Percentiles rank a stretch among this genome's conserved stretches.
These are phyloP conservation scores for Reinhardtius hippoglossoides DNA, from an alignment of 2,113 vertebrate species.

Conservation along the genomic window DNA sequence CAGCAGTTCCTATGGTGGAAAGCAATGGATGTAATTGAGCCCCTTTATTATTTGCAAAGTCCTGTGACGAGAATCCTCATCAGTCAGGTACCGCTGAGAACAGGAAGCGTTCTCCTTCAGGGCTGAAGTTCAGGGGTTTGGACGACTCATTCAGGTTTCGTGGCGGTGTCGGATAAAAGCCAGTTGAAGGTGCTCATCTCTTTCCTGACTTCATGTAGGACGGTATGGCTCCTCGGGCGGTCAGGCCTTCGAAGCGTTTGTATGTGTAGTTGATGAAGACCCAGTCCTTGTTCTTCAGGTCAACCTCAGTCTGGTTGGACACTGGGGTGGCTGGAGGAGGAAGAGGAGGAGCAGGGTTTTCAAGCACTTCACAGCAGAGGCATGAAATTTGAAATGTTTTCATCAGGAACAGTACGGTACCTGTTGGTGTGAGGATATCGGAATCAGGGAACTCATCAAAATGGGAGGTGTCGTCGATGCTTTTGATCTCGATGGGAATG, in stretches of 20 bases:
- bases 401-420: constrained; percentile 66
- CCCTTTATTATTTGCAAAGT: constrained; percentile 29
- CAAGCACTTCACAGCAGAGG: neutral
- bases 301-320: constrained; percentile 91
- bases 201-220: constrained; percentile 98
- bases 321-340: constrained; percentile 59
- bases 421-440: constrained; percentile 95
- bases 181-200: constrained; percentile 73
- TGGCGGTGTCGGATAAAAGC: constrained; percentile 11
- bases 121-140: constrained; percentile 6
- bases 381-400: neutral
- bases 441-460: constrained; percentile 99
- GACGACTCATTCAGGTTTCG: constrained; percentile 14
- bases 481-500: constrained; percentile 98
- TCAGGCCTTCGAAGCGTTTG: constrained; percentile 97
- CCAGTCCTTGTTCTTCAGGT: constrained; percentile 99
- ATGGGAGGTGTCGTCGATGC: constrained; percentile 99
- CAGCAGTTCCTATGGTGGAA: constrained; percentile 44
- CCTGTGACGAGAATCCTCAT: constrained; percentile 11
- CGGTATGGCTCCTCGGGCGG: constrained; percentile 94
- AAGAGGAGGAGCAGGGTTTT: neutral
- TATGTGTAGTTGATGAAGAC: constrained; percentile 99
- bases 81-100: constrained; percentile 6
- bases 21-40: constrained; percentile 36
- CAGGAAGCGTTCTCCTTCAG: constrained; percentile 1